These are phyloP conservation scores for Bucorvus abyssinicus DNA, from an alignment of 2,797 vertebrate genomes.

Conservation along the genomic window DNA sequence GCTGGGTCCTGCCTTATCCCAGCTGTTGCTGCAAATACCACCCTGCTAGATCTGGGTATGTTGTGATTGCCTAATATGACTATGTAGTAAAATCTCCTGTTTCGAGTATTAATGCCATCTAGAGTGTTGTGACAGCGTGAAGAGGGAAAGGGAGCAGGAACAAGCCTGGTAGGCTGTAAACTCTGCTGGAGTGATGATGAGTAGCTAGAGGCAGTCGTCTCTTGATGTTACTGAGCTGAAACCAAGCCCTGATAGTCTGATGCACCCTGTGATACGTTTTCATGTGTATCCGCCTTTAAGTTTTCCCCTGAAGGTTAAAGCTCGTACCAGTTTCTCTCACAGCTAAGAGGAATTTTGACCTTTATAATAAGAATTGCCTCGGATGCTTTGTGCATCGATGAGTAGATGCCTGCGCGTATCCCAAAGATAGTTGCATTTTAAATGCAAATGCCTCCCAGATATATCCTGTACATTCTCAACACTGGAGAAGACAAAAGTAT, in stretches of 20 bases:
- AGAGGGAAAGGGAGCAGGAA: background rate
- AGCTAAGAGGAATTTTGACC: background rate
- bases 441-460: background rate
- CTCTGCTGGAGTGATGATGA: background rate
- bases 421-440: background rate
- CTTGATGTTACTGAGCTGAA: background rate
- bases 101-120: background rate
- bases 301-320: background rate
- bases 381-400: background rate
- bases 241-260: background rate
- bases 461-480: background rate
- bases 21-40: background rate
- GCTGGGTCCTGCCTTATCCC: background rate
- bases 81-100: background rate
- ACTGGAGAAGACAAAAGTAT: background rate
- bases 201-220: background rate
- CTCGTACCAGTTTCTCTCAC: background rate
- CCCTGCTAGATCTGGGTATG: background rate
- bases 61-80: background rate
- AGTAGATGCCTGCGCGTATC: background rate
- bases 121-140: background rate
- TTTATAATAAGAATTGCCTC: background rate
- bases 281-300: background rate
- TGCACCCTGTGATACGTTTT: background rate
- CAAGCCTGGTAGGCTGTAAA: background rate